Evolutionary conservation across 2,888 invertebrate species (phyloP).

Genomic region (Drosophila buzzatii): DNA sequence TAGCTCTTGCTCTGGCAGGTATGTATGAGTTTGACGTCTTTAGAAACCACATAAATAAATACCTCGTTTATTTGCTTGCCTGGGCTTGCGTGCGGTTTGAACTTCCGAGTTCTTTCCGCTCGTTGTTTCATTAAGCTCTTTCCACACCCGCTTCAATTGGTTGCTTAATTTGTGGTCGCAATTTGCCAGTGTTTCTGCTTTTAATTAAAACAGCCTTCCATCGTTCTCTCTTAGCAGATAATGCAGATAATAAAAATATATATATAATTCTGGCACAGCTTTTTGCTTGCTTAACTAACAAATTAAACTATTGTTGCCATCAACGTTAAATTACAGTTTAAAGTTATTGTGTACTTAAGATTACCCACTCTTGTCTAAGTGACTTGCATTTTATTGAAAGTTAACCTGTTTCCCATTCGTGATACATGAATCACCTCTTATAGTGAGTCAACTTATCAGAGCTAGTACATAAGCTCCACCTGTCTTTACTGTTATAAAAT

Average conservation of each 20-base stretch:
- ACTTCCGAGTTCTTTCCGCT: slow-evolving; percentile 33
- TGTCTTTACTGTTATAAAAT: too few species aligned
- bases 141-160: slow-evolving; percentile 69
- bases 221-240: slow-evolving; percentile 9
- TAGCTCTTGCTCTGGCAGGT: slow-evolving; percentile 11
- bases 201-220: slow-evolving; percentile 72
- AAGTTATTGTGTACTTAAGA: background rate
- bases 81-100: slow-evolving; percentile 47
- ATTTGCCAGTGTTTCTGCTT: slow-evolving; percentile 62
- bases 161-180: slow-evolving; percentile 78
- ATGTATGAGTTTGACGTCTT: slow-evolving; percentile 44
- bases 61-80: slow-evolving; percentile 74
- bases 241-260: slow-evolving; percentile 42
- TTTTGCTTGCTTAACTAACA: slow-evolving; percentile 21
- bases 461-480: too few species aligned
- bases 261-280: slow-evolving; percentile 22
- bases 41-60: slow-evolving; percentile 72
- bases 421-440: too few species aligned
- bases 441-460: too few species aligned
- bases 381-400: background rate
- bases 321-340: background rate
- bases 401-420: too few species aligned
- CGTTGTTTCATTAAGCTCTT: slow-evolving; percentile 58
- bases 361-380: background rate
- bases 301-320: slow-evolving; percentile 1